Base-by-base conservation (phyloP, 2,888 invertebrate species). In the Phasia obesa region DNA sequence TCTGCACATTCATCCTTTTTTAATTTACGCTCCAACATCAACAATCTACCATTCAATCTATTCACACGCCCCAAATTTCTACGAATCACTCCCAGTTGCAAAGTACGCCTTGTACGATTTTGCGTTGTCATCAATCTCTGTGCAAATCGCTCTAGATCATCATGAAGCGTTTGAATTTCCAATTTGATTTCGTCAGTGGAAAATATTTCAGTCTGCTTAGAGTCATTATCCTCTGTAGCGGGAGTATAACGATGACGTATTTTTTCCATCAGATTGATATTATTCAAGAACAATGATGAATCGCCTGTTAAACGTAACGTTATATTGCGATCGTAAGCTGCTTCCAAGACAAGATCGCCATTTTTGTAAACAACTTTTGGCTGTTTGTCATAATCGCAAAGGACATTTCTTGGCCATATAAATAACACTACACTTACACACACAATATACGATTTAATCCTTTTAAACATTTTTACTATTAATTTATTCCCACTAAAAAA, bases 251-350 rank as follows among this genome's bases (percentile, higher is more conserved):
- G 87, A 0, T 83, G 82, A 35, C 85, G 69, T 6, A 90, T 67
- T 17, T 81, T 57, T 76, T 90, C 91, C 44, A 93, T 90, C 75
- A 97, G 87, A 91, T 97, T 94, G 17, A 94, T 90, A 51, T 94
- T 94, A 85, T 96, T 96, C 4, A 97, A 89, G 27, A 93, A 92
- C 60, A 93, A 91, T 78, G 97, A 88, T 89, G 96, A 91, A 38
- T 94, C 93, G 79, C 96, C 96, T 25, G 96, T 90, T 0, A 95
- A 92, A 51, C 93, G 92, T 83, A 98, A 93, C 42, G 95, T 94
- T 69, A 98, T 95, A 90, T 96, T 97, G 90, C 94, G 95, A 87
- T 95, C 94, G 69, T 92, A 92, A 0, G 95, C 97, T 21, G 97
- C 94, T 87, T 95, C 93, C 77, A 98, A 93, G 81, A 94, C 92